Evolutionary conservation across 2,888 invertebrate genomes (phyloP).

Genomic region (Lepidonotus clava): DNA sequence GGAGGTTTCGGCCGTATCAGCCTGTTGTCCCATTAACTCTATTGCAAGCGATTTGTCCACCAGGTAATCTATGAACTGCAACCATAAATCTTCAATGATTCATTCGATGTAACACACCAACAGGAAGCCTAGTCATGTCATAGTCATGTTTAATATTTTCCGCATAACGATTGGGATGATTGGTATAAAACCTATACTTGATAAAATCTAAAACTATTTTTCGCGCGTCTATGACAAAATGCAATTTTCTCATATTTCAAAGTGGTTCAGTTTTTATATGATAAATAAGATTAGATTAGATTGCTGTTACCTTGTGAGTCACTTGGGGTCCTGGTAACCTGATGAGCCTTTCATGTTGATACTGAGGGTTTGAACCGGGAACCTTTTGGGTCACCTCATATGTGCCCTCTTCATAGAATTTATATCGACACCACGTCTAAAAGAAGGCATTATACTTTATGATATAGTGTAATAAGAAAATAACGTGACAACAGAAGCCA

Average conservation of each 20-base stretch:
- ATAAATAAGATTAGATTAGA: too few species aligned
- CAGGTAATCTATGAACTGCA: slow-evolving; percentile 63
- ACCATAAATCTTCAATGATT: not conserved
- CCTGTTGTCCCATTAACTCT: slow-evolving; percentile 63
- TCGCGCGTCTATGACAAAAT: too few species aligned
- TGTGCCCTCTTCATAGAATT: slow-evolving; percentile 60
- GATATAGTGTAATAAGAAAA: too few species aligned
- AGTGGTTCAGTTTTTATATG: too few species aligned
- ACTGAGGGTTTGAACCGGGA: slow-evolving; percentile 62
- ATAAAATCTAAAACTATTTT: too few species aligned
- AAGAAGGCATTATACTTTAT: not conserved
- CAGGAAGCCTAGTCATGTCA: too few species aligned
- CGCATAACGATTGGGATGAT: too few species aligned
- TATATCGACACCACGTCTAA: slow-evolving; percentile 66
- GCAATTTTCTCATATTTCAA: too few species aligned
- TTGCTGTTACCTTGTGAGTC: slow-evolving; percentile 61
- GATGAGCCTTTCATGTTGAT: slow-evolving; percentile 57
- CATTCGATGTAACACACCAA: not conserved
- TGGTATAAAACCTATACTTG: too few species aligned
- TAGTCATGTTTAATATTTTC: too few species aligned
- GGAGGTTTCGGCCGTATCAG: slow-evolving; percentile 17
- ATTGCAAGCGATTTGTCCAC: slow-evolving; percentile 61
- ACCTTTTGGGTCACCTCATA: slow-evolving; percentile 56
- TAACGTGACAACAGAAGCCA: too few species aligned
- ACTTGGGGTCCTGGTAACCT: slow-evolving; percentile 49